Evolutionary conservation across 2,113 vertebrate genomes (phyloP), one percentile per base, ranked within the genome.

Genomic region (Halcyon senegalensis): DNA sequence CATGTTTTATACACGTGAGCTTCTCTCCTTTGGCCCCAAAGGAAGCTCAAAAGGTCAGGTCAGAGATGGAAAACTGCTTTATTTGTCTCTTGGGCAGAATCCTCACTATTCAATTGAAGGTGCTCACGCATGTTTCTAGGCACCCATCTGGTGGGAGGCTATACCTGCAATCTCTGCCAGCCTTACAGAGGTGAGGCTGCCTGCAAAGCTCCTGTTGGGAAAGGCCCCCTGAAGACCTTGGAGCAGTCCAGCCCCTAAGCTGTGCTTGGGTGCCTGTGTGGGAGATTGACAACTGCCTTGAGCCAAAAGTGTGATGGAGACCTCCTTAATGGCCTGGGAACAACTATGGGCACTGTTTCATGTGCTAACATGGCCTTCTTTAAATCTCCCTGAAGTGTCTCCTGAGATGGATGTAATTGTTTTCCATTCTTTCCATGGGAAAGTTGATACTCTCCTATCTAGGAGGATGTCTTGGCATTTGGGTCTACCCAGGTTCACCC

Each of bases 141-240:
- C 16, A 31, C 7, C 13, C 8, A 21, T 30, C 31, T 1, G 1
- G 20, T 1, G 0, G 0, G 6, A 69, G 21, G 35, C 63, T 58
- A 51, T 15, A 4, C 30, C 41, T 5, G 23, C 31, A 35, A 20
- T 10, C 41, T 58, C 48, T 55, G 33, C 30, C 16, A 46, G 28
- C 9, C 24, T 50, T 63, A 55, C 12, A 25, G 81, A 62, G 31
- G 8, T 5, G 7, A 20, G 10, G 31, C 41, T 81, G 20, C n/a
- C 56, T 62, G 55, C 43, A 58, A 25, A 46, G 28, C 10, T 51
- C 23, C 37, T n/a, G 3, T 46, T 59, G 66, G 33, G 58, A 66
- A 78, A 70, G n/a, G 31, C 12, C 5, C 12, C 33, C 31, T 27
- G 6, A 24, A 82, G 43, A 15, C 35, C 23, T 64, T 77, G 37